phyloP scores from a whole-genome alignment of 2,888 invertebrate genomes.

The Apamea monoglypha region DNA sequence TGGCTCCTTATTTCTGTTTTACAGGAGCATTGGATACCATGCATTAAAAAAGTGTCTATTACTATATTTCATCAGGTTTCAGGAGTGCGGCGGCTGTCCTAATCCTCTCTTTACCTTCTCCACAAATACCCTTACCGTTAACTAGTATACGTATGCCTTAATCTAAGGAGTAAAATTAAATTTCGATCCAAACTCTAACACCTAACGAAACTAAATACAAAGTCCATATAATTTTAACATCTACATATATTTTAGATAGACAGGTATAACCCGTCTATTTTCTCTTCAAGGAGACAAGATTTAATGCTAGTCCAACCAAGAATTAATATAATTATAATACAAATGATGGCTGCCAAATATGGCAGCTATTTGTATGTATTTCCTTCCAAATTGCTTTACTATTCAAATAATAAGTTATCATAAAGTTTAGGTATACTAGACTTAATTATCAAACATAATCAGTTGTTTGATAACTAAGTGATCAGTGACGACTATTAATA shows the following conservation, averaged over 20 bases:
- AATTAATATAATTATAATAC: slow-evolving; percentile 13
- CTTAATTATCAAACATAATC: slow-evolving; percentile 33
- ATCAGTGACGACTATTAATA: slow-evolving; percentile 36
- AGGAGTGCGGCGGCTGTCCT: slow-evolving; percentile 68
- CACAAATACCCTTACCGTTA: slow-evolving; percentile 60
- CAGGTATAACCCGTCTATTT: slow-evolving; percentile 37
- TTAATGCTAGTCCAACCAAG: slow-evolving; percentile 26
- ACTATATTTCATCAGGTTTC: slow-evolving; percentile 31
- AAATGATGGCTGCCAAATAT: slow-evolving; percentile 18
- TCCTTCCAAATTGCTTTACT: slow-evolving; percentile 10
- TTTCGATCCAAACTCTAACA: slow-evolving; percentile 65
- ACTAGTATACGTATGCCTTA: slow-evolving; percentile 65
- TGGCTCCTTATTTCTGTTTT: neutral
- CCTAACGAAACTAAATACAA: slow-evolving; percentile 57
- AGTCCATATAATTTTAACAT: slow-evolving; percentile 34
- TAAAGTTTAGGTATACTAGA: slow-evolving; percentile 22
- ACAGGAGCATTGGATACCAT: slow-evolving; percentile 21
- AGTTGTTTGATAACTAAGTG: slow-evolving; percentile 43
- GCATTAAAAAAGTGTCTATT: slow-evolving; percentile 44
- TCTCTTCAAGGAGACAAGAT: slow-evolving; percentile 28
- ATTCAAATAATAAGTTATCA: slow-evolving; percentile 46
- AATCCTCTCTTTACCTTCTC: slow-evolving; percentile 54
- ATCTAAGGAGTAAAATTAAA: slow-evolving; percentile 60
- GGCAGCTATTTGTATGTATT: slow-evolving; percentile 11
- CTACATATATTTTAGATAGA: slow-evolving; percentile 39